Percentiles rank a stretch among this genome's conserved stretches.
Evolutionary conservation across 2,797 vertebrate species (phyloP).

Genomic region (Galago senegalensis): DNA sequence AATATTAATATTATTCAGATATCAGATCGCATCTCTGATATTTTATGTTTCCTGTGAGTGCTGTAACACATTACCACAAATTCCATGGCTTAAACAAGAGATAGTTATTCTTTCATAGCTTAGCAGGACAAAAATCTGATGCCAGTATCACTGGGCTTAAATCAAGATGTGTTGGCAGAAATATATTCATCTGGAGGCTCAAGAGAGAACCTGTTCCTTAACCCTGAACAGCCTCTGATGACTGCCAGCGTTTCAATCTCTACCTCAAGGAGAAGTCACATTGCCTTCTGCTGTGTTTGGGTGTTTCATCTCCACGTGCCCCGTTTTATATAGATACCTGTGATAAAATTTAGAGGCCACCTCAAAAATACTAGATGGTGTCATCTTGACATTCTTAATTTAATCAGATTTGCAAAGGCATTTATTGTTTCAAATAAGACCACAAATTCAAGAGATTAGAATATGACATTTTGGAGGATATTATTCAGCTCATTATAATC

Average conservation of each 20-base stretch:
- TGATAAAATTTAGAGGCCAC: neutral
- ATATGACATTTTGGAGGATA: neutral
- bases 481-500: neutral
- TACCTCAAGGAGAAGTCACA: neutral
- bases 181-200: fast-evolving
- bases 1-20: neutral
- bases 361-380: neutral
- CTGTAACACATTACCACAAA: neutral
- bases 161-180: no score
- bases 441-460: neutral
- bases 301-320: neutral
- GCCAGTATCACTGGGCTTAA: neutral
- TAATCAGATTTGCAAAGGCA: neutral
- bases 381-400: neutral
- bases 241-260: fast-evolving
- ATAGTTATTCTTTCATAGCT: neutral
- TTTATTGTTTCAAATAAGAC: neutral
- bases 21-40: neutral
- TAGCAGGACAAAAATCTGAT: neutral
- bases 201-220: fast-evolving
- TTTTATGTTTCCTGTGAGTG: neutral
- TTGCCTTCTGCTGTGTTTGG: neutral
- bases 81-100: neutral
- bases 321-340: neutral
- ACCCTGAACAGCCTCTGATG: no score